Conservation (phyloP, 2,797 vertebrate species). For the Poeciliopsis paucimaculata region DNA sequence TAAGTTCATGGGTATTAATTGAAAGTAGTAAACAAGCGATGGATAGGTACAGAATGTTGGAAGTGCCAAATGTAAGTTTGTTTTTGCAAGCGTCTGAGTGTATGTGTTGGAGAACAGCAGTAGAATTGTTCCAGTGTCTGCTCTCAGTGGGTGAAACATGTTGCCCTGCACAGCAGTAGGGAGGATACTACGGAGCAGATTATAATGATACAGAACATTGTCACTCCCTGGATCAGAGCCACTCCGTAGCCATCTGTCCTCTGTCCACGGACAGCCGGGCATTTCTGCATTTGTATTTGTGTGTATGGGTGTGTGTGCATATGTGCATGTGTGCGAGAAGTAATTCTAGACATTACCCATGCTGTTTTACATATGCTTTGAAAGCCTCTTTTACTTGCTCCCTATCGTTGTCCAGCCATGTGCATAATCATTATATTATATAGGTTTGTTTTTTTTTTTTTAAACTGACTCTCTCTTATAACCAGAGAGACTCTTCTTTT, state of each 20-base stretch:
- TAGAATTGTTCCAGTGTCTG: slow-evolving; percentile 66
- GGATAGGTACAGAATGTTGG: neutral
- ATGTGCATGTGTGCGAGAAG: slow-evolving; percentile 30
- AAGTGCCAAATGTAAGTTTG: slow-evolving; percentile 11
- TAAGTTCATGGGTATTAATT: neutral
- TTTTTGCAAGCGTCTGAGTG: slow-evolving; percentile 40
- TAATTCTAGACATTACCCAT: slow-evolving; percentile 56
- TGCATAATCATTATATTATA: neutral
- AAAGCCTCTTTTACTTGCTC: slow-evolving; percentile 25
- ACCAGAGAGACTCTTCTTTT: neutral
- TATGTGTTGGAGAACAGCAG: slow-evolving; percentile 57
- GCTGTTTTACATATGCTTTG: slow-evolving; percentile 49
- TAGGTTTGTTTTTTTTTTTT: neutral
- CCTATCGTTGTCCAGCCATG: slow-evolving; percentile 23
- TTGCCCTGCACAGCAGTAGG: slow-evolving; percentile 79
- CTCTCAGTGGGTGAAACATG: slow-evolving; percentile 79
- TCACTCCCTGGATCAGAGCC: slow-evolving; percentile 79
- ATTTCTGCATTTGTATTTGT: slow-evolving; percentile 39
- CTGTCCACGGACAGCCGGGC: slow-evolving; percentile 71
- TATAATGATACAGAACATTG: slow-evolving; percentile 80
- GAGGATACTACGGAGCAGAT: slow-evolving; percentile 79
- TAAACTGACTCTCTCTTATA: neutral
- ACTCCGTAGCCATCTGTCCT: slow-evolving; percentile 80
- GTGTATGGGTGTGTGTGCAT: slow-evolving; percentile 17
- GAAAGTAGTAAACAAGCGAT: neutral